phyloP scores from a whole-genome alignment of 1,140 invertebrate genomes.

The Caenorhabditis brenneri region DNA sequence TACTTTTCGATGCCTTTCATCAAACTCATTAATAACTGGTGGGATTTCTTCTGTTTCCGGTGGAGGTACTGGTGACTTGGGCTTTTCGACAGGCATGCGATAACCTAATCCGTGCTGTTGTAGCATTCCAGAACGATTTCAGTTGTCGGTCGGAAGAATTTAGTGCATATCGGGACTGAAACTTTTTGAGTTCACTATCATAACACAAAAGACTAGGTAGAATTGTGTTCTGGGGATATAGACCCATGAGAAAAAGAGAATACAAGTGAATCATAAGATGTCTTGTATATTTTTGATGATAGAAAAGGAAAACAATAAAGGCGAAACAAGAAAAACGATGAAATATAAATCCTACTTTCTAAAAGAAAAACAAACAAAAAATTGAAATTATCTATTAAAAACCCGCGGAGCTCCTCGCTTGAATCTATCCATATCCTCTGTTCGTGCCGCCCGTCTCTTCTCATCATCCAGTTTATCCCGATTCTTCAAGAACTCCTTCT shows the following conservation, averaged over 20 bases:
- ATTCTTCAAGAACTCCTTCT: conserved; percentile 63
- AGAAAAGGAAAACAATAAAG: neutral
- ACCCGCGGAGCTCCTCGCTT: conserved; percentile 47
- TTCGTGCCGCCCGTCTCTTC: conserved; percentile 1
- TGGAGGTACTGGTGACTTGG: neutral
- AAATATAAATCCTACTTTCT: neutral
- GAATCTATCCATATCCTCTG: conserved; percentile 49
- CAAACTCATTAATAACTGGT: conserved; percentile 5
- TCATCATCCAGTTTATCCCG: conserved; percentile 39
- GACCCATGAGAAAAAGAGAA: too few relatives aligned
- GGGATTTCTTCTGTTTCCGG: neutral
- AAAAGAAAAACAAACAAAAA: neutral
- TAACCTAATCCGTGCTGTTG: conserved; percentile 16
- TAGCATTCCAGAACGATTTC: neutral
- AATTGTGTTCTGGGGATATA: too few relatives aligned
- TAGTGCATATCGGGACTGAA: neutral
- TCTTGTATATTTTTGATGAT: neutral
- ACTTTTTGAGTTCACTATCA: too few relatives aligned
- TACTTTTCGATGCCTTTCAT: conserved; percentile 18
- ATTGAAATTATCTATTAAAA: conserved; percentile 21
- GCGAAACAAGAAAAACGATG: neutral
- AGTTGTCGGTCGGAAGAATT: neutral
- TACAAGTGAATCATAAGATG: too few relatives aligned
- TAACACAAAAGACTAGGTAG: too few relatives aligned
- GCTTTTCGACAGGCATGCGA: neutral